phyloP scores from a whole-genome alignment of 1,140 invertebrate species.

The Wiebesia pumilae region DNA sequence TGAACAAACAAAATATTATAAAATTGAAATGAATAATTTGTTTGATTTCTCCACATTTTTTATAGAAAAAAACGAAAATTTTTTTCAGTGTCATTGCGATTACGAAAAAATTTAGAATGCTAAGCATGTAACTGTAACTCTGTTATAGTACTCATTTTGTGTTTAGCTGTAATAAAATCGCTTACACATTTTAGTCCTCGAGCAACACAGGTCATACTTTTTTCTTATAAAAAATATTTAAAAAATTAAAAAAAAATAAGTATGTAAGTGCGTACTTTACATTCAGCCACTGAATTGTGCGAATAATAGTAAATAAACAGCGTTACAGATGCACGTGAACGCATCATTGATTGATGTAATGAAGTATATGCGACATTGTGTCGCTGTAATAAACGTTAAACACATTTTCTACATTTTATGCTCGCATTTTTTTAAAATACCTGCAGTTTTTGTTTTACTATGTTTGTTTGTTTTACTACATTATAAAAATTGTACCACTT shows the following conservation, averaged over 20 bases:
- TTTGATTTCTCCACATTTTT: neutral
- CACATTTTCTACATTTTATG: conserved; percentile 49
- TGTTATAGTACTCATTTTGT: conserved; percentile 13
- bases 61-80: neutral
- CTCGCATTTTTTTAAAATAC: conserved; percentile 32
- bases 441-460: neutral
- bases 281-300: neutral
- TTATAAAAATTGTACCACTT: too few species aligned
- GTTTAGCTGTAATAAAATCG: neutral
- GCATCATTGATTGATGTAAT: conserved; percentile 40
- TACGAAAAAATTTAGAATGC: neutral
- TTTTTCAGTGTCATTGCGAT: neutral
- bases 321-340: neutral
- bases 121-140: neutral
- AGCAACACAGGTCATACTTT: neutral
- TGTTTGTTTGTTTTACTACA: too few species aligned
- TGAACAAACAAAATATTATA: neutral
- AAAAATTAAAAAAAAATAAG: conserved; percentile 1
- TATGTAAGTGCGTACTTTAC: neutral
- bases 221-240: neutral
- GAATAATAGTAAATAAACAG: conserved; percentile 12
- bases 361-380: neutral
- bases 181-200: neutral
- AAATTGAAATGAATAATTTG: neutral
- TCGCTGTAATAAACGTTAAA: conserved; percentile 43